These are phyloP conservation scores for Phymastichus coffea DNA, from an alignment of 1,140 invertebrate species.

Conservation along the genomic window DNA sequence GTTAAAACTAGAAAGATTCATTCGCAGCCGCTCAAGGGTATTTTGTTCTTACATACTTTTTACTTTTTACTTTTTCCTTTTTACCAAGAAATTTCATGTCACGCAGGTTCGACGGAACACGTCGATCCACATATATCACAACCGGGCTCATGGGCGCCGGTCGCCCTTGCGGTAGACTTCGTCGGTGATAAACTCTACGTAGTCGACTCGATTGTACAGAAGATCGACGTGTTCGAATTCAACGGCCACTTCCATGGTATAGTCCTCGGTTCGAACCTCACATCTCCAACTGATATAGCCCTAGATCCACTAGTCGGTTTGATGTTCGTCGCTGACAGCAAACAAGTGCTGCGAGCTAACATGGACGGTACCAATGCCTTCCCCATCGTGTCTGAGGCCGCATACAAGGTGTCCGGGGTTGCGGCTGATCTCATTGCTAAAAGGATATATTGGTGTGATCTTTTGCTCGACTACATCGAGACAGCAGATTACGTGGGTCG, in stretches of 20 bases:
- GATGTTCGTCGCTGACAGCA: conserved; percentile 94
- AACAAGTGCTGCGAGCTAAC: conserved; percentile 82
- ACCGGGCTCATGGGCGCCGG: conserved; percentile 83
- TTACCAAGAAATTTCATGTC: too few species aligned
- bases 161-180: conserved; percentile 94
- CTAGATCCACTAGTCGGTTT: conserved; percentile 86
- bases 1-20: conserved; percentile 79
- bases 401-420: conserved; percentile 86
- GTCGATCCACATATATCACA: conserved; percentile 68
- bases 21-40: conserved; percentile 60
- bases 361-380: conserved; percentile 86
- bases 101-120: conserved; percentile 38
- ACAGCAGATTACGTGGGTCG: conserved; percentile 93
- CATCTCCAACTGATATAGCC: conserved; percentile 86
- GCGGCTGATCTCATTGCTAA: conserved; percentile 84
- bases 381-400: conserved; percentile 85
- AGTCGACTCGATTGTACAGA: conserved; percentile 87
- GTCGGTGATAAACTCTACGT: conserved; percentile 95
- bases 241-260: conserved; percentile 82
- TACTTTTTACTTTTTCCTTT: too few species aligned
- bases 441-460: conserved; percentile 95
- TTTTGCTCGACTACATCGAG: conserved; percentile 94
- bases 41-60: too few species aligned
- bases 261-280: conserved; percentile 88
- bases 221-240: conserved; percentile 91